Conservation (phyloP, 2,113 vertebrate species). For the Callospermophilus lateralis region DNA sequence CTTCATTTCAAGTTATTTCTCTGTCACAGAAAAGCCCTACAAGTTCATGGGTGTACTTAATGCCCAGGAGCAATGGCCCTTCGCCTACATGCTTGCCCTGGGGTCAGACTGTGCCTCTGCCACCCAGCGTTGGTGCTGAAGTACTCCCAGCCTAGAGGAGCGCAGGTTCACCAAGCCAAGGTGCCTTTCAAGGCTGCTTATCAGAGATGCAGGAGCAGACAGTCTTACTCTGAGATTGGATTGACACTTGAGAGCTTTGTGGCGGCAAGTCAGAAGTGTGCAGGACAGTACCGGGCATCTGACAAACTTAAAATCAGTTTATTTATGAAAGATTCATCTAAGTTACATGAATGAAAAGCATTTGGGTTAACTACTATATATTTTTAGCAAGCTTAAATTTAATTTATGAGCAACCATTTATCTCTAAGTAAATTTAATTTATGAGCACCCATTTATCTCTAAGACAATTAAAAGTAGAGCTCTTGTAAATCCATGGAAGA, state of each 20-base stretch:
- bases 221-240: not conserved
- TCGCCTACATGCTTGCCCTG: not conserved
- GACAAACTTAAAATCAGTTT: not conserved
- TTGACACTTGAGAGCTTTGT: not conserved
- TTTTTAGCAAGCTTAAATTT: slow-evolving; percentile 53
- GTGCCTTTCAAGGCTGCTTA: not conserved
- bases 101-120: not conserved
- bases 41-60: not conserved
- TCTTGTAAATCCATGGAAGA: not conserved
- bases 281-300: not conserved
- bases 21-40: not conserved
- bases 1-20: not conserved
- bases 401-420: not conserved
- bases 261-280: not conserved
- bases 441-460: not conserved
- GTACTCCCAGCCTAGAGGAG: not conserved
- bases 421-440: not conserved
- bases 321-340: not conserved
- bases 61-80: not conserved
- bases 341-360: not conserved
- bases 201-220: not conserved
- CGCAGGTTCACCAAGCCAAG: not conserved
- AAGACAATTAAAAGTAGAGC: slow-evolving; percentile 25
- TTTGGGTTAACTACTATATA: not conserved
- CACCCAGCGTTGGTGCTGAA: not conserved